A percentile compares a stretch with the other conserved stretches of the same genome.
Evolutionary conservation across 2,797 vertebrate genomes (phyloP).

Genomic region (Sebastes minor): DNA sequence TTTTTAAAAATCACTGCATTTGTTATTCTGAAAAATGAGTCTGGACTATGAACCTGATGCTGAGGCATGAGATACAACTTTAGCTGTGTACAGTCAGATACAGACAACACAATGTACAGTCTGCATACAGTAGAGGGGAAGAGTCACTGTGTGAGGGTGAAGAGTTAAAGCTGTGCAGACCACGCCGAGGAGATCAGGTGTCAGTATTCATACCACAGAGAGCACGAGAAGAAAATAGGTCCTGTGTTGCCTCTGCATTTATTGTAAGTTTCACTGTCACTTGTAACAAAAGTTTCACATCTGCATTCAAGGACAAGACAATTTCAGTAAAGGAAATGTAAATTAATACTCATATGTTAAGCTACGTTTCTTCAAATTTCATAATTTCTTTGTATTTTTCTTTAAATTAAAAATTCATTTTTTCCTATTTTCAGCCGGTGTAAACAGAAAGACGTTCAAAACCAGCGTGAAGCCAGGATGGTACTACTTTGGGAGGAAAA

Average conservation of each 20-base stretch:
- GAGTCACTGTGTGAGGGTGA: constrained; percentile 38
- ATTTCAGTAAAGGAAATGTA: background rate
- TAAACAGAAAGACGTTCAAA: constrained; percentile 90
- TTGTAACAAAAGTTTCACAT: constrained; percentile 29
- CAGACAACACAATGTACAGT: constrained; percentile 19
- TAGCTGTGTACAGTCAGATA: background rate
- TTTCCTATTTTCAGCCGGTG: constrained; percentile 78
- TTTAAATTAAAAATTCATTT: no score
- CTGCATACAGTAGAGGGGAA: background rate
- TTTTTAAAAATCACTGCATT: background rate
- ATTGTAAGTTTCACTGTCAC: constrained; percentile 13
- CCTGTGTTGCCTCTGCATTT: constrained; percentile 17
- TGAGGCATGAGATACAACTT: background rate
- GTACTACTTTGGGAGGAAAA: constrained; percentile 95
- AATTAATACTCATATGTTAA: fast-evolving
- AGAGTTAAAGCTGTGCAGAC: constrained; percentile 67
- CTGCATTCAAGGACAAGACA: constrained; percentile 13
- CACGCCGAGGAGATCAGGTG: constrained; percentile 74
- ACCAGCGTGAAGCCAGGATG: constrained; percentile 89
- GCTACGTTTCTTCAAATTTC: background rate
- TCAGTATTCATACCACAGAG: constrained; percentile 77
- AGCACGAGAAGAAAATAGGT: constrained; percentile 58
- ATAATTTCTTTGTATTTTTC: background rate
- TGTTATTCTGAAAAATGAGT: background rate
- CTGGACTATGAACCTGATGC: background rate